Evolutionary conservation across 2,888 invertebrate species (phyloP).

Genomic region (Fissipunctia ypsillon): DNA sequence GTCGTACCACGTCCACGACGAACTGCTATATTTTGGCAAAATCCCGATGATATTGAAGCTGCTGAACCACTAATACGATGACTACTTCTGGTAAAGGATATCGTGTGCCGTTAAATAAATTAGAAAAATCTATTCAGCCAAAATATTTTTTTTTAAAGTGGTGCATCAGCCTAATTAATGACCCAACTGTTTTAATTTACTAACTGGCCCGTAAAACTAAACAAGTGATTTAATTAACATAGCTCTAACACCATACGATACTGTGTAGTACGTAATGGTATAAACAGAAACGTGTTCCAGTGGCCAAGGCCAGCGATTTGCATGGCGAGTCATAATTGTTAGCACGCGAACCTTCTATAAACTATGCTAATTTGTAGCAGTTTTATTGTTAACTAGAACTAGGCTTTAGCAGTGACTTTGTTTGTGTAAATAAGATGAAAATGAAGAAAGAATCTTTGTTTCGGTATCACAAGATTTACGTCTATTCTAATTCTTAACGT

Average conservation of each 20-base stretch:
- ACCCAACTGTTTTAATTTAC: slow-evolving; percentile 13
- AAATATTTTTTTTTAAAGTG: neutral
- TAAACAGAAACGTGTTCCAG: slow-evolving; percentile 9
- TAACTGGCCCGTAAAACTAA: slow-evolving; percentile 31
- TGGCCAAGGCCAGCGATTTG: slow-evolving; percentile 60
- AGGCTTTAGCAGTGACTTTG: slow-evolving; percentile 19
- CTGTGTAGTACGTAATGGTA: slow-evolving; percentile 12
- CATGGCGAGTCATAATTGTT: slow-evolving; percentile 60
- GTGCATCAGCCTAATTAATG: neutral
- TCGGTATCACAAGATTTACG: neutral
- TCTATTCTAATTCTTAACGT: neutral
- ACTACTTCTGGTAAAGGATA: neutral
- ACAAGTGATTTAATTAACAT: slow-evolving; percentile 28
- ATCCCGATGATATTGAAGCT: neutral
- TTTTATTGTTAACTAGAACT: slow-evolving; percentile 35
- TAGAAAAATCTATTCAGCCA: neutral
- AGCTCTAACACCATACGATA: slow-evolving; percentile 1
- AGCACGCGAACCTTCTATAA: slow-evolving; percentile 61
- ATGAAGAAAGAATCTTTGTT: slow-evolving; percentile 10
- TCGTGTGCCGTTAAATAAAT: neutral
- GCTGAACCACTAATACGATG: too few relatives aligned
- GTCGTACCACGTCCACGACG: neutral
- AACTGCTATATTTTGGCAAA: neutral
- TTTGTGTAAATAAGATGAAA: slow-evolving; percentile 13
- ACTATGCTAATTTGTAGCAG: slow-evolving; percentile 46